Evolutionary conservation across 2,797 vertebrate species (phyloP).

Genomic region (Gobio occitaniae): DNA sequence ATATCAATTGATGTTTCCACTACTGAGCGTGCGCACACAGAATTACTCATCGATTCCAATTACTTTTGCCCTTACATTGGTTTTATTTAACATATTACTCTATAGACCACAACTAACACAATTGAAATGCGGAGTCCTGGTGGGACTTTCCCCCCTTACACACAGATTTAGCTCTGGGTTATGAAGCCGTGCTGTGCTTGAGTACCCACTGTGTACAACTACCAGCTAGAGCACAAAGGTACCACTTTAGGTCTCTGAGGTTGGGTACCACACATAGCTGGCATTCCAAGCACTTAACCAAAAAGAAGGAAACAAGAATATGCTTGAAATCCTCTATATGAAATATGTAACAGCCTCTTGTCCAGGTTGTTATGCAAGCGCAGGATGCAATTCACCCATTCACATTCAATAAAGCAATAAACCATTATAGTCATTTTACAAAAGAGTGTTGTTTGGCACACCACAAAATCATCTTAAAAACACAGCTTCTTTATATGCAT

Average conservation of each 20-base stretch:
- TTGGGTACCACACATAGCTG: conserved; percentile 54
- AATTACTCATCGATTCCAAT: conserved; percentile 29
- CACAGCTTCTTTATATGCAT: neutral
- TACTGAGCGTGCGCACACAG: conserved; percentile 7
- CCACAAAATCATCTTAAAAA: neutral
- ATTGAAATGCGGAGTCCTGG: conserved; percentile 26
- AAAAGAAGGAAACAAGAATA: conserved; percentile 24
- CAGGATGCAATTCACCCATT: neutral
- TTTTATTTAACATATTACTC: conserved; percentile 56
- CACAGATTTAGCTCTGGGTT: conserved; percentile 59
- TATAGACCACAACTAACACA: conserved; percentile 33
- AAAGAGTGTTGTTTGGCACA: neutral
- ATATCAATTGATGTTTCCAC: conserved; percentile 51
- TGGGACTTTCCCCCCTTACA: conserved; percentile 10
- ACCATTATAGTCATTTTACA: neutral
- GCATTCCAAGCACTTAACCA: conserved; percentile 52
- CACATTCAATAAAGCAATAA: neutral
- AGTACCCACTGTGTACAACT: conserved; percentile 44
- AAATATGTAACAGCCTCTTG: neutral
- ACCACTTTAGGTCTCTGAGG: conserved; percentile 60
- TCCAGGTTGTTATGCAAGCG: neutral
- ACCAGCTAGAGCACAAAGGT: conserved; percentile 45
- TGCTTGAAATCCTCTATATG: neutral
- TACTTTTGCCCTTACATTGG: conserved; percentile 49
- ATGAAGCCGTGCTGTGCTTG: conserved; percentile 43